phyloP scores from a whole-genome alignment of 2,888 invertebrate genomes.

The Drosophila tripunctata region DNA sequence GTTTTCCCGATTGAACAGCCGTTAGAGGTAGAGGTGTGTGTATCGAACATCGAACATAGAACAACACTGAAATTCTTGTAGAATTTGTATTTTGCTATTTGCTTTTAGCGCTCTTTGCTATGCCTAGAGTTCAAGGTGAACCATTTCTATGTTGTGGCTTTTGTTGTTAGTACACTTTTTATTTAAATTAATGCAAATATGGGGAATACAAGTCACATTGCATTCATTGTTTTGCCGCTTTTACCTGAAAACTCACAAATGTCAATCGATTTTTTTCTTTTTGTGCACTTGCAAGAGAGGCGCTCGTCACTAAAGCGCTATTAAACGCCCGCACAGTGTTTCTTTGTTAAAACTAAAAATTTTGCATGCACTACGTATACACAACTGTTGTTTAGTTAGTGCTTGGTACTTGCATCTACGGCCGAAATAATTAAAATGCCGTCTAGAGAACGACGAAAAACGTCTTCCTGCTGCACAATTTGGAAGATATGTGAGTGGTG shows the following conservation, averaged over 20 bases:
- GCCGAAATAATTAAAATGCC: slow-evolving; percentile 39
- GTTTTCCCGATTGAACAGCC: slow-evolving; percentile 1
- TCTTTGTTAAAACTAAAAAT: slow-evolving; percentile 18
- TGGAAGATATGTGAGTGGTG: slow-evolving; percentile 28
- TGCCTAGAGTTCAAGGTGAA: slow-evolving; percentile 47
- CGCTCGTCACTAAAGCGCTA: slow-evolving; percentile 13
- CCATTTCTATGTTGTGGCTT: slow-evolving; percentile 5
- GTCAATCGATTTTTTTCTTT: slow-evolving; percentile 55
- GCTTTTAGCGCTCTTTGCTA: slow-evolving; percentile 12
- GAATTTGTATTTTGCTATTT: slow-evolving; percentile 28
- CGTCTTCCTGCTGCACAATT: slow-evolving; percentile 25
- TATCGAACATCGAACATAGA: no score
- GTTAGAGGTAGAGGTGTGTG: slow-evolving; percentile 4
- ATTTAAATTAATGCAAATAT: background rate
- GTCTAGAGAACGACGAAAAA: slow-evolving; percentile 5
- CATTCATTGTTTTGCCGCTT: slow-evolving; percentile 47
- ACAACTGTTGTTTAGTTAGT: slow-evolving; percentile 28
- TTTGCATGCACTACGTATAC: slow-evolving; percentile 46
- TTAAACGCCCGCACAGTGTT: background rate
- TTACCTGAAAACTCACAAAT: slow-evolving; percentile 47
- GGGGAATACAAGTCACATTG: slow-evolving; percentile 33
- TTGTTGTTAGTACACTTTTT: background rate
- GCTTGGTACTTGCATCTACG: slow-evolving; percentile 61
- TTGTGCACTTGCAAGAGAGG: slow-evolving; percentile 24
- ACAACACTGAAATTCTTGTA: slow-evolving; percentile 10